Percentiles rank a stretch among this genome's conserved stretches.
These are phyloP conservation scores for Colletes latitarsis DNA, from an alignment of 1,140 invertebrate species.

Conservation along the genomic window DNA sequence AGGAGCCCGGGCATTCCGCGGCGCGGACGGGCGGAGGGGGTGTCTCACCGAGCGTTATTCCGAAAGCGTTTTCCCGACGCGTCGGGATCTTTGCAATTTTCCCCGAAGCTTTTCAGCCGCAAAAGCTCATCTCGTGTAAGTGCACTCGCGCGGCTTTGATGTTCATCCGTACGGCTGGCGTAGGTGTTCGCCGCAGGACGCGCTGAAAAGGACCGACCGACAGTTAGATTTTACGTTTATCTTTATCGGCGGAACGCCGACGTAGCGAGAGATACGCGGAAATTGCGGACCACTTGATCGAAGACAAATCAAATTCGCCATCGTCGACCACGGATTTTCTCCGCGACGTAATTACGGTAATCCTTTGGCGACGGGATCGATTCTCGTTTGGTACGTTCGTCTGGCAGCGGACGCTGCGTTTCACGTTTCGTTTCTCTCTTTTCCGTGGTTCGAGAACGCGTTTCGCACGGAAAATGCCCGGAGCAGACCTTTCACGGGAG, in stretches of 20 bases:
- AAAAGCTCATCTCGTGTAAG: slow-evolving; percentile 61
- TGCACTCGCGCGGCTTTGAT: slow-evolving; percentile 43
- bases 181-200: slow-evolving; percentile 36
- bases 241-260: slow-evolving; percentile 43
- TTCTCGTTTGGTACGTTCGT: not conserved
- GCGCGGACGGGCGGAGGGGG: too few species aligned
- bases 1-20: not conserved
- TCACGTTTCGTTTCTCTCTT: not conserved
- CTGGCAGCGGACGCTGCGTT: not conserved
- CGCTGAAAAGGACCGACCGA: slow-evolving; percentile 33
- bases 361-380: not conserved
- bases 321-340: not conserved
- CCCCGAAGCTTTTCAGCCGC: slow-evolving; percentile 48
- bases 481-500: too few species aligned
- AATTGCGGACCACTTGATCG: slow-evolving; percentile 32
- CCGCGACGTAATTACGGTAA: slow-evolving; percentile 6
- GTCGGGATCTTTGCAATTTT: slow-evolving; percentile 46
- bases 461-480: too few species aligned
- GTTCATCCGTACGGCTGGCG: slow-evolving; percentile 46
- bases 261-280: not conserved
- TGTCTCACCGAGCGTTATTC: slow-evolving; percentile 17
- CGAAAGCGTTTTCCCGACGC: slow-evolving; percentile 8
- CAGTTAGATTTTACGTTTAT: slow-evolving; percentile 78
- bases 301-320: slow-evolving; percentile 28
- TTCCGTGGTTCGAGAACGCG: too few species aligned